Evolutionary conservation across 2,113 vertebrate genomes (phyloP).

Genomic region (Macheiramphus alcinus): DNA sequence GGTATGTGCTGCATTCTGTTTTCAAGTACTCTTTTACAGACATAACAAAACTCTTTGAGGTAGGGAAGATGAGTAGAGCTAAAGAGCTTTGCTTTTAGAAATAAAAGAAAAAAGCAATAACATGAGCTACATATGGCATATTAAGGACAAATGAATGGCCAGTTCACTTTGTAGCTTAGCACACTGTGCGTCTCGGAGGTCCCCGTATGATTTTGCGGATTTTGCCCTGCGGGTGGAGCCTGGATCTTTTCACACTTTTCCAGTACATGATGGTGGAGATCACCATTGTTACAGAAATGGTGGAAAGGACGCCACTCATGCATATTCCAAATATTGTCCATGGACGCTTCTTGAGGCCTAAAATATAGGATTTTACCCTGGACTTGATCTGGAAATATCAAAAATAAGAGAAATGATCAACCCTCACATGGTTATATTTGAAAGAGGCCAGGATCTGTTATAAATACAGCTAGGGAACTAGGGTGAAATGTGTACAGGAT

Average conservation of each 20-base stretch:
- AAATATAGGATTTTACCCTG: constrained; percentile 84
- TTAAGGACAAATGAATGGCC: constrained; percentile 66
- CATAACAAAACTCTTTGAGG: constrained; percentile 64
- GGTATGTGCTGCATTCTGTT: constrained; percentile 53
- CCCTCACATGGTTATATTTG: neutral
- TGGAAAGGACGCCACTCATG: constrained; percentile 76
- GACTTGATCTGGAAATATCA: constrained; percentile 87
- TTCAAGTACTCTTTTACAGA: constrained; percentile 94
- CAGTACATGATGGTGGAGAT: constrained; percentile 87
- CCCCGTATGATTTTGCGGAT: constrained; percentile 83
- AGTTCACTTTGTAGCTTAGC: constrained; percentile 61
- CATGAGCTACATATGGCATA: constrained; percentile 48
- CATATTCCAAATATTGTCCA: constrained; percentile 86
- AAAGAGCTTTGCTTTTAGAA: constrained; percentile 33
- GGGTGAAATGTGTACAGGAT: neutral
- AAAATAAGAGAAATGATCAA: constrained; percentile 67
- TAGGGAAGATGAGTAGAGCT: constrained; percentile 17
- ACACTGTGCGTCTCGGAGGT: constrained; percentile 65
- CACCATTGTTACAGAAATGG: constrained; percentile 82
- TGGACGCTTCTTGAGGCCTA: constrained; percentile 84
- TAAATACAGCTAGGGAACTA: neutral
- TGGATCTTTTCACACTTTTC: constrained; percentile 84
- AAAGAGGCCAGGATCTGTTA: neutral
- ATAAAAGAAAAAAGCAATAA: neutral
- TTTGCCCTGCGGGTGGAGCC: constrained; percentile 82